phyloP scores from a whole-genome alignment of 2,888 invertebrate genomes.

The Acanthosepion esculentum region DNA sequence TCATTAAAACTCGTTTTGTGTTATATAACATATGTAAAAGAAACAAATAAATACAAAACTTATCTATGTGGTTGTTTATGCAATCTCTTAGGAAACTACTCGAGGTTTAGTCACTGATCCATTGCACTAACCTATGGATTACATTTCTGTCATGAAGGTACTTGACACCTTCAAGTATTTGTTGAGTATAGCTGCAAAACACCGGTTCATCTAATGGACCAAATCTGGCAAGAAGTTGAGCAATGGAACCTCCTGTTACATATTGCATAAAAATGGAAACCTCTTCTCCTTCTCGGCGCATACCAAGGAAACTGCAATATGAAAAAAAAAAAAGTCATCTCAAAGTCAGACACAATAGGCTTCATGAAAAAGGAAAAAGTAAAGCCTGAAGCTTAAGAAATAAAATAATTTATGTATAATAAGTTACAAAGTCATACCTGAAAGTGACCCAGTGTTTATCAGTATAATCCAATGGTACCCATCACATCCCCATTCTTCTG shows the following conservation, averaged over 20 bases:
- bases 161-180: slow-evolving; percentile 75
- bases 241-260: slow-evolving; percentile 75
- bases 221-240: slow-evolving; percentile 73
- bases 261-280: slow-evolving; percentile 76
- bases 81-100: not conserved
- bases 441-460: too few relatives aligned
- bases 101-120: not conserved
- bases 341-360: too few relatives aligned
- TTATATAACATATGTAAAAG: too few relatives aligned
- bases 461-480: too few relatives aligned
- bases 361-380: not conserved
- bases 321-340: slow-evolving; percentile 13
- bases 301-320: slow-evolving; percentile 73
- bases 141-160: slow-evolving; percentile 74
- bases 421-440: too few relatives aligned
- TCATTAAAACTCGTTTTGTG: too few relatives aligned
- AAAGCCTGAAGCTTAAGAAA: too few relatives aligned
- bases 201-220: slow-evolving; percentile 75
- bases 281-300: slow-evolving; percentile 72
- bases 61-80: not conserved
- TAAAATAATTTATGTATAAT: too few relatives aligned
- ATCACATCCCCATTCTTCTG: too few relatives aligned
- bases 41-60: too few relatives aligned
- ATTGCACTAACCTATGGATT: slow-evolving; percentile 72
- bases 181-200: slow-evolving; percentile 73